phyloP scores from a whole-genome alignment of 2,113 vertebrate genomes.

The Progne subis region DNA sequence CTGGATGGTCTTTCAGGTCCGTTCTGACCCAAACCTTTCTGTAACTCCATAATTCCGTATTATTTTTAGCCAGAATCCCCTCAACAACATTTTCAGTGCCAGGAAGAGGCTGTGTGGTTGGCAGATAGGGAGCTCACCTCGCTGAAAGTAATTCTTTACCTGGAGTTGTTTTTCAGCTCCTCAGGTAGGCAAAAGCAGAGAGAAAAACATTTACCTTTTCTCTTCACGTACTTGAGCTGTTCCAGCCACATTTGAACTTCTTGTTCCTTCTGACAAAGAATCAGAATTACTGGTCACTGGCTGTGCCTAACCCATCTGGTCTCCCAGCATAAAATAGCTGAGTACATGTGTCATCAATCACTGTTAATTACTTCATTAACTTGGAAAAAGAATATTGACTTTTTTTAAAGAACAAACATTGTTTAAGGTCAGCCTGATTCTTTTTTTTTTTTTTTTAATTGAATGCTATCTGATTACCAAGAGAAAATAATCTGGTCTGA shows the following conservation, averaged over 20 bases:
- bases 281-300: constrained; percentile 41
- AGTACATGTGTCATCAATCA: constrained; percentile 61
- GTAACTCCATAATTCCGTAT: neutral
- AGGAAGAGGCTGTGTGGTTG: neutral
- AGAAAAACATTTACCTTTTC: neutral
- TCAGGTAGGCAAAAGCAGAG: neutral
- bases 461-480: constrained; percentile 27
- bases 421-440: constrained; percentile 9
- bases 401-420: constrained; percentile 54
- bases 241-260: constrained; percentile 39
- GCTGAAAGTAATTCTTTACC: neutral
- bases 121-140: neutral
- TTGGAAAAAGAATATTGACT: constrained; percentile 46
- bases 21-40: neutral
- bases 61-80: neutral
- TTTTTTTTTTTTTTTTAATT: neutral
- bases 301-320: constrained; percentile 57
- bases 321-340: constrained; percentile 26
- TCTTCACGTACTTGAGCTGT: neutral
- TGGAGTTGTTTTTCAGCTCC: neutral
- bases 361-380: constrained; percentile 60
- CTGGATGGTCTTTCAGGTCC: neutral
- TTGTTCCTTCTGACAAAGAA: constrained; percentile 45
- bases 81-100: neutral
- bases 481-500: neutral